phyloP scores from a whole-genome alignment of 2,797 vertebrate species.

The Clamator glandarius region DNA sequence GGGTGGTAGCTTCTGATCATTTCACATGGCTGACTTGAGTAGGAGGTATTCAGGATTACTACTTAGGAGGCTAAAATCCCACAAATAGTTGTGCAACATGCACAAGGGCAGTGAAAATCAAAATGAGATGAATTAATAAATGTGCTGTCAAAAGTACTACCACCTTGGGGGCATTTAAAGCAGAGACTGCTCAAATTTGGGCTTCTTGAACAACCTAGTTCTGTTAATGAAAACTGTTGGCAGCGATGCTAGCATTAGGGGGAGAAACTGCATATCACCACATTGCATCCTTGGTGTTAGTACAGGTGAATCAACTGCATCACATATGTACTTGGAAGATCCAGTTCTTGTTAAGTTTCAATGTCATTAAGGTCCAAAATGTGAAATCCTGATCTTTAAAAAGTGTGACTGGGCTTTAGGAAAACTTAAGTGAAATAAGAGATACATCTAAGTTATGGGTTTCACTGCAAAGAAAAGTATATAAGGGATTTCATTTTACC shows the following conservation, averaged over 20 bases:
- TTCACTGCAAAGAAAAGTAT: neutral
- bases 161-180: neutral
- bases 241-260: neutral
- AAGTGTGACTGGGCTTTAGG: neutral
- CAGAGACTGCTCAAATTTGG: neutral
- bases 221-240: neutral
- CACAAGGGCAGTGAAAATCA: neutral
- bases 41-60: neutral
- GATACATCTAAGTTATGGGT: neutral
- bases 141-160: neutral
- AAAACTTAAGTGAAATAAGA: neutral
- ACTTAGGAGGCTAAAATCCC: neutral
- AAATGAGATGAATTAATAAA: neutral
- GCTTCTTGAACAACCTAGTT: neutral
- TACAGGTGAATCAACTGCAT: neutral
- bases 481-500: neutral
- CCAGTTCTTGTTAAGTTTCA: neutral
- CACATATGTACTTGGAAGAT: neutral
- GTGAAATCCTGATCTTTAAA: neutral
- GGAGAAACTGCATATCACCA: neutral
- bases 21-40: neutral
- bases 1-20: neutral
- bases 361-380: neutral
- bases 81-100: neutral
- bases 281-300: neutral